Percentiles rank a stretch among this genome's conserved stretches.
Conservation (phyloP, 2,797 vertebrate genomes). For the Onychomys torridus region DNA sequence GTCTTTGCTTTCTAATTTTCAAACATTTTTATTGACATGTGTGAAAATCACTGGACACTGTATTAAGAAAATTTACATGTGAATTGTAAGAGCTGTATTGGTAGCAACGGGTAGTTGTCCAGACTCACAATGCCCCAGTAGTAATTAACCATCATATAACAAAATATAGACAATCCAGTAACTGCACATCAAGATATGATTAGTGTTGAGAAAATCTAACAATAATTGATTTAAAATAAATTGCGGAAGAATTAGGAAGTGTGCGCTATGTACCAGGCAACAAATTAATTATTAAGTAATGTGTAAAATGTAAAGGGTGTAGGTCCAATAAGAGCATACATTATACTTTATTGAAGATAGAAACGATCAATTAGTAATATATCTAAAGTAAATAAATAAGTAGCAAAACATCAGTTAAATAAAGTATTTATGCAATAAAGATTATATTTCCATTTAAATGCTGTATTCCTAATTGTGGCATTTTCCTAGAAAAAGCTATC, state of each 20-base stretch:
- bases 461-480: neutral
- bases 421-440: neutral
- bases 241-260: neutral
- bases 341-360: neutral
- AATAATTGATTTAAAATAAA: neutral
- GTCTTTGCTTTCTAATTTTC: neutral
- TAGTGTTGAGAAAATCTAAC: neutral
- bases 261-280: neutral
- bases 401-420: neutral
- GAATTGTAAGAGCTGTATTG: neutral
- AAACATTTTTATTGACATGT: neutral
- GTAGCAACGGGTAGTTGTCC: neutral
- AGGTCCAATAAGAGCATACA: neutral
- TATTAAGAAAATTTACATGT: neutral
- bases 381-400: neutral
- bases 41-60: neutral
- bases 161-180: neutral
- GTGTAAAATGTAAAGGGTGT: neutral
- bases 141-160: neutral
- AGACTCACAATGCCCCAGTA: neutral
- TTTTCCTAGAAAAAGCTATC: neutral
- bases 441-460: neutral
- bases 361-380: neutral
- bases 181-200: neutral
- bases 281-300: neutral